A percentile compares a stretch with the other conserved stretches of the same genome.
Conservation (phyloP, 2,797 vertebrate species). For the Hippopotamyrus pictus region DNA sequence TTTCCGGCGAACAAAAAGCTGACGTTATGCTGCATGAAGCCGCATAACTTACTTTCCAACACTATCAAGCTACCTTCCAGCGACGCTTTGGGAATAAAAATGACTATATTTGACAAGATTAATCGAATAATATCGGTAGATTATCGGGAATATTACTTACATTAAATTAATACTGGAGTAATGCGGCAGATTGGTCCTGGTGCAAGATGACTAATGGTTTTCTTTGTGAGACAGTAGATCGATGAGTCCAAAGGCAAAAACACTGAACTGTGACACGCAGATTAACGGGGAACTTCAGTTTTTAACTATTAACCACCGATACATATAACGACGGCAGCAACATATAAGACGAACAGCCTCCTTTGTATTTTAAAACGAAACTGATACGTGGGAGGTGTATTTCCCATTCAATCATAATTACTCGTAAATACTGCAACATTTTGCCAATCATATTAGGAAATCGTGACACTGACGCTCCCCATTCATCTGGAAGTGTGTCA, state of each 20-base stretch:
- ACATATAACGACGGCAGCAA: neutral
- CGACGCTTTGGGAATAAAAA: neutral
- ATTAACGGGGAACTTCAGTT: neutral
- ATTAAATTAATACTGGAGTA: neutral
- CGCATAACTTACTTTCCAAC: neutral
- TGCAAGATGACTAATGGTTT: neutral
- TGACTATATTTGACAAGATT: neutral
- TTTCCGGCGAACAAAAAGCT: neutral
- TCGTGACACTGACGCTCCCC: neutral
- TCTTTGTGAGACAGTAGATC: neutral
- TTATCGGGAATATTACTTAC: neutral
- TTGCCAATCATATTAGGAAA: neutral
- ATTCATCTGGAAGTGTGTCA: neutral
- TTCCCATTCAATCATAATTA: neutral
- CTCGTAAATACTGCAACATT: neutral
- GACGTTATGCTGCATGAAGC: neutral
- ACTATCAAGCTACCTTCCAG: neutral
- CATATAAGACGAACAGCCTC: neutral
- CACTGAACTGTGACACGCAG: neutral
- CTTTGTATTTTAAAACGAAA: neutral
- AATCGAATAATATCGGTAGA: neutral
- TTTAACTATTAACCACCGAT: neutral
- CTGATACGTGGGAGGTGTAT: neutral
- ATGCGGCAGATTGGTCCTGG: neutral
- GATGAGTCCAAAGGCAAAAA: neutral